Conservation (phyloP, 2,797 vertebrate species). For the Odontamblyopus rebecca region DNA sequence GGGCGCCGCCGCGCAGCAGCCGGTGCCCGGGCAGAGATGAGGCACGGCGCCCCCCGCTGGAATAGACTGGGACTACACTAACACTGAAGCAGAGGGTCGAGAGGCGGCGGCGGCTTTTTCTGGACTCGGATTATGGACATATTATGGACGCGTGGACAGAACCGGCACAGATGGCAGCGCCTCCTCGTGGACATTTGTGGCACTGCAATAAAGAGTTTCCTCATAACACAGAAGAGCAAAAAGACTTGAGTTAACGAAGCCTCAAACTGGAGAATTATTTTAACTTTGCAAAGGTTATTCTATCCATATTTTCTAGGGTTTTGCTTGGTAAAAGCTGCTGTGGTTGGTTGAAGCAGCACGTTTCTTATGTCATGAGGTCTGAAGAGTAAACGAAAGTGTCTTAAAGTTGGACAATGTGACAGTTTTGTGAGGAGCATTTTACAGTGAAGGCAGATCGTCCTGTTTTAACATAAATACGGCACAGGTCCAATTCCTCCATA, state of each 20-base stretch:
- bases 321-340: neutral
- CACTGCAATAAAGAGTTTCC: neutral
- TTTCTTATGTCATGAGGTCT: neutral
- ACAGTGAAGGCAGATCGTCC: neutral
- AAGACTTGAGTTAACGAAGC: neutral
- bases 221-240: neutral
- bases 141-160: neutral
- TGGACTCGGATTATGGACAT: neutral
- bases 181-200: neutral
- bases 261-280: neutral
- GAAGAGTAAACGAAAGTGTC: neutral
- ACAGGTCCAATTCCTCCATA: too few species aligned
- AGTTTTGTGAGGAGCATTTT: neutral
- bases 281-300: neutral
- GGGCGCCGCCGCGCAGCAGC: slow-evolving; percentile 72
- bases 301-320: neutral
- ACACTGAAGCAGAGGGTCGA: neutral
- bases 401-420: neutral
- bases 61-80: neutral
- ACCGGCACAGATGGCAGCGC: neutral
- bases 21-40: slow-evolving; percentile 89
- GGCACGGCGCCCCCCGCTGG: slow-evolving; percentile 37
- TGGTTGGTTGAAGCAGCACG: neutral
- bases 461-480: neutral
- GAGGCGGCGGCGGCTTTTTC: neutral